phyloP scores from a whole-genome alignment of 2,888 invertebrate genomes.

The Stenotaenia linearis region DNA sequence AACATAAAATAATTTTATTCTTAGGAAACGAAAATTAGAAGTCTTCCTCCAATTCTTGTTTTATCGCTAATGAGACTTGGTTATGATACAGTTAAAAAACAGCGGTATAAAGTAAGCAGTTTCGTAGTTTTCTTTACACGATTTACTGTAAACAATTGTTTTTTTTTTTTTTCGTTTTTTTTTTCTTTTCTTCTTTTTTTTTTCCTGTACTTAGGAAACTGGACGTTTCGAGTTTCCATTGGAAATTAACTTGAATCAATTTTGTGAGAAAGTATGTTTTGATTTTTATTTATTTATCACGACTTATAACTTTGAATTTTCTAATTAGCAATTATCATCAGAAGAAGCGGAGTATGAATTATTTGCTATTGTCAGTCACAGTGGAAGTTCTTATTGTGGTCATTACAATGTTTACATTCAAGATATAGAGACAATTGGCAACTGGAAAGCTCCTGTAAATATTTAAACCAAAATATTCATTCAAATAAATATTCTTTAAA shows the following conservation, averaged over 20 bases:
- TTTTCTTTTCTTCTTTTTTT: neutral
- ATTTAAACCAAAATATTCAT: no score
- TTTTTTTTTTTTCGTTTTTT: conserved; percentile 3
- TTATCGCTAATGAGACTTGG: conserved; percentile 48
- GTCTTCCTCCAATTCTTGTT: conserved; percentile 47
- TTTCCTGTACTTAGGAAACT: conserved; percentile 42
- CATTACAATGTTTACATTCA: conserved; percentile 49
- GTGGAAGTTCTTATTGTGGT: conserved; percentile 48
- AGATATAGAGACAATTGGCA: conserved; percentile 46
- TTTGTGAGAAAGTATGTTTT: conserved; percentile 41
- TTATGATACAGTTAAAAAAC: conserved; percentile 44
- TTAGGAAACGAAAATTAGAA: conserved; percentile 45
- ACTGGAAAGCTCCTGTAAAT: conserved; percentile 44
- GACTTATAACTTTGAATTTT: conserved; percentile 17
- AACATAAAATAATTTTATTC: conserved; percentile 21
- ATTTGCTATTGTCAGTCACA: conserved; percentile 48
- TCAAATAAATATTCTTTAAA: no score
- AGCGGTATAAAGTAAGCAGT: neutral
- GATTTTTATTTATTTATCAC: neutral
- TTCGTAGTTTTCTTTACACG: no score
- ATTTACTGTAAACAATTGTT: neutral
- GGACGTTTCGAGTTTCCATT: conserved; percentile 46
- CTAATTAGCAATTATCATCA: conserved; percentile 34
- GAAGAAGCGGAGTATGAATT: conserved; percentile 45
- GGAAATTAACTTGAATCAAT: conserved; percentile 45